A percentile compares a stretch with the other conserved stretches of the same genome.
phyloP scores from a whole-genome alignment of 2,888 invertebrate species.

The Spodoptera littoralis region DNA sequence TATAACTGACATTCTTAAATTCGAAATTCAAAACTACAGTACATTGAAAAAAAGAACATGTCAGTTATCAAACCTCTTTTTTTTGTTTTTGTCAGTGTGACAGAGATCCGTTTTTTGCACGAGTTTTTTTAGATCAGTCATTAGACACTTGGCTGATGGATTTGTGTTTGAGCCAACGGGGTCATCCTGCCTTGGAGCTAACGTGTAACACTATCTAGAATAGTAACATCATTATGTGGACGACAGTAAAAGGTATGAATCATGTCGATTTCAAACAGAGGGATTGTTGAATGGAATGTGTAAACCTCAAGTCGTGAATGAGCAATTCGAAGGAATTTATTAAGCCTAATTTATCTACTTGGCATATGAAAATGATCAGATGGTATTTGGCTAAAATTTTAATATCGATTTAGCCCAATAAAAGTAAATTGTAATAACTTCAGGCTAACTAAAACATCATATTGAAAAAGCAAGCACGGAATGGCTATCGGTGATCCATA shows the following conservation, averaged over 20 bases:
- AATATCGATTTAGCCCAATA: no score
- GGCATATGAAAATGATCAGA: background rate
- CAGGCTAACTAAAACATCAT: background rate
- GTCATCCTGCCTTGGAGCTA: constrained; percentile 34
- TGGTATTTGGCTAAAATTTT: background rate
- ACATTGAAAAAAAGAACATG: background rate
- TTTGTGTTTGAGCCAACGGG: constrained; percentile 51
- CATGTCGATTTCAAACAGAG: constrained; percentile 5
- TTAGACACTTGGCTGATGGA: constrained; percentile 39
- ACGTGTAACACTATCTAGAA: constrained; percentile 26
- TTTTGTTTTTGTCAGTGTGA: background rate
- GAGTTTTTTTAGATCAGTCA: constrained; percentile 7
- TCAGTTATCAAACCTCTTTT: constrained; percentile 3
- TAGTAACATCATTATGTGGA: constrained; percentile 16
- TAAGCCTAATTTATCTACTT: constrained; percentile 10
- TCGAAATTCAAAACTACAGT: constrained; percentile 25
- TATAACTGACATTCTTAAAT: constrained; percentile 30
- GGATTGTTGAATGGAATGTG: constrained; percentile 3
- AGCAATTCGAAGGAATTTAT: constrained; percentile 8
- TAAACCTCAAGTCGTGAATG: constrained; percentile 12
- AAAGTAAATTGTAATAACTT: no score
- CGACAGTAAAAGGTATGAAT: constrained; percentile 23
- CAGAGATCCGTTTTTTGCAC: constrained; percentile 25
- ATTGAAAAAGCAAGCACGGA: constrained; percentile 13
- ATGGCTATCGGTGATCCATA: constrained; percentile 13